Percentiles rank a stretch among this genome's conserved stretches.
phyloP scores from a whole-genome alignment of 2,797 vertebrate genomes.

The Odontamblyopus rebecca region DNA sequence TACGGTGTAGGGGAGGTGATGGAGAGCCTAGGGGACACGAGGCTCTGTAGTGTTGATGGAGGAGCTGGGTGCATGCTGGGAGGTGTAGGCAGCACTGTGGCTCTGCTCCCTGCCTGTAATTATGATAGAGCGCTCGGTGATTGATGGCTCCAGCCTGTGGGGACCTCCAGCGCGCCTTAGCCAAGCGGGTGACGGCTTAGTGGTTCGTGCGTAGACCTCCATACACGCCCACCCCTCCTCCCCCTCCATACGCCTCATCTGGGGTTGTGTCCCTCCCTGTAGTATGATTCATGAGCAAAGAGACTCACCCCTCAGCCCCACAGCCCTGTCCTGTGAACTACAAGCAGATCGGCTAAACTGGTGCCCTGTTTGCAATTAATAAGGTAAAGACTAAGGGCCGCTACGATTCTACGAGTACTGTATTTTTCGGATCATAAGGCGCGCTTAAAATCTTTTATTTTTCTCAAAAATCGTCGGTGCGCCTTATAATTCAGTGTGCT shows the following conservation, averaged over 20 bases:
- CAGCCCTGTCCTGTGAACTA: slow-evolving; percentile 65
- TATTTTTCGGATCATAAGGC: too few species aligned
- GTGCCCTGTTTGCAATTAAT: slow-evolving; percentile 73
- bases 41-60: slow-evolving; percentile 21
- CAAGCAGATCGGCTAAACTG: slow-evolving; percentile 71
- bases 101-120: slow-evolving; percentile 58
- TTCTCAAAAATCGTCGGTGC: too few species aligned
- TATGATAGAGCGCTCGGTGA: slow-evolving; percentile 66
- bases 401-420: slow-evolving; percentile 2
- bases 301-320: slow-evolving; percentile 60
- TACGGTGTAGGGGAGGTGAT: slow-evolving; percentile 26
- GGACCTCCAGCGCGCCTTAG: slow-evolving; percentile 57
- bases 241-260: slow-evolving; percentile 45
- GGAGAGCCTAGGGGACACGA: slow-evolving; percentile 31
- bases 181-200: slow-evolving; percentile 47
- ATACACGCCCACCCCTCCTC: slow-evolving; percentile 16
- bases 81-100: slow-evolving; percentile 44
- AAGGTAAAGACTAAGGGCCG: slow-evolving; percentile 52
- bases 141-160: slow-evolving; percentile 66
- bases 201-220: slow-evolving; percentile 30
- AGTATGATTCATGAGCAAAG: slow-evolving; percentile 74
- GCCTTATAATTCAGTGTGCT: too few species aligned
- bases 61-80: slow-evolving; percentile 31
- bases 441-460: too few species aligned
- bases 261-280: slow-evolving; percentile 59